Evolutionary conservation across 2,797 vertebrate species (phyloP), one percentile per base, ranked within the genome.

Genomic region (Halcyon chelicuti): DNA sequence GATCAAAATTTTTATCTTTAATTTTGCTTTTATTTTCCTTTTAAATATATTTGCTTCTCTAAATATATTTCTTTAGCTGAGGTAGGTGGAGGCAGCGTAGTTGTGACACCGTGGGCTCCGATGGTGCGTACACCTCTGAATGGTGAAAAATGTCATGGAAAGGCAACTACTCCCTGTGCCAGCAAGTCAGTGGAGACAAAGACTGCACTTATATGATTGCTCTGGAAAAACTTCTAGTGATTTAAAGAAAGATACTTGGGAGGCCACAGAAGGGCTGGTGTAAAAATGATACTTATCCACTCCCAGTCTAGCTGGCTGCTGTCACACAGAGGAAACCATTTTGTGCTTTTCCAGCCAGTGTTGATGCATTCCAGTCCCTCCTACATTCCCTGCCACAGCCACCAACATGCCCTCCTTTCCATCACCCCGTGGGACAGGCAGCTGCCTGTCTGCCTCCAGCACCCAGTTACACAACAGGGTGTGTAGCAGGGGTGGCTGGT

Each of bases 361-460:
- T 6, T 42, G 73, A 51, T 49, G n/a, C 19, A 26, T 71, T 75
- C 76, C 35, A 22, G 23, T 58, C 42, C 49, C 39, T 63, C 52
- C 7, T 3, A 8, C 2, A 0, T 33, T 86, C 44, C 35, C 47
- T 77, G 77, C 52, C 70, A 28, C 52, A 83, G 83, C 44, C 82
- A 77, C 47, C 47, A 55, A 31, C 14, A 0, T 52, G 57, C 33
- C 74, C 29, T 61, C 54, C 60, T 73, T 25, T 33, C 40, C 4
- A 0, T 31, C 29, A 3, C 15, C 35, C 47, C 18, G 28, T 0
- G 3, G 76, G 47, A 31, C 70, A 33, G 89, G 82, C 65, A 83
- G 86, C 79, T 75, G 85, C 63, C 79, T 81, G 60, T 29, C 58
- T 70, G 70, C 71, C 49, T 46, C 29, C 75, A 73, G 88, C 63